These are phyloP conservation scores for Halcyon chelicuti DNA, from an alignment of 2,797 vertebrate genomes.

Conservation along the genomic window DNA sequence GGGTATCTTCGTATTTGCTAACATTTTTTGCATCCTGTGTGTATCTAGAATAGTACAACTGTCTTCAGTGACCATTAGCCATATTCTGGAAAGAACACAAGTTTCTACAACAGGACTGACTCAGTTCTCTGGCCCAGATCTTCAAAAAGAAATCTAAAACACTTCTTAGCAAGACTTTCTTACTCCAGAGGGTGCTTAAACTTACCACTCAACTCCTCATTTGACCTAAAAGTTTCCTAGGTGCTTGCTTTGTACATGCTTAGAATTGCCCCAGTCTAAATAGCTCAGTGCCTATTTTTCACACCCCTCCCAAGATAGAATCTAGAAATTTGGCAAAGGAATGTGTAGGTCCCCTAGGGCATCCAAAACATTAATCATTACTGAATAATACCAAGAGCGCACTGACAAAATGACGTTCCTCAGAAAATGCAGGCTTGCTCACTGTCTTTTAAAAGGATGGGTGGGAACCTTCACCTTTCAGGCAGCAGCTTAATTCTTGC, in stretches of 20 bases:
- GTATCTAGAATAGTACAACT: not conserved
- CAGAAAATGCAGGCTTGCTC: not conserved
- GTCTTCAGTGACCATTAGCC: not conserved
- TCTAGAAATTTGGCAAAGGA: conserved; percentile 51
- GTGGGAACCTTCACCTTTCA: not conserved
- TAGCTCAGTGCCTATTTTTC: conserved; percentile 18
- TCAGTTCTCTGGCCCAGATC: not conserved
- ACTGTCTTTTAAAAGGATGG: not conserved
- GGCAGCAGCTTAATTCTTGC: not conserved
- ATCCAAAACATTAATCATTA: conserved; percentile 25
- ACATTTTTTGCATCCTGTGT: not conserved
- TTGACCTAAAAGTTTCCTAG: not conserved
- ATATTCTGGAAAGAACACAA: not conserved
- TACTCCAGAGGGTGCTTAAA: not conserved
- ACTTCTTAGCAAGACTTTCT: not conserved
- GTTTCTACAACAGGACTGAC: not conserved
- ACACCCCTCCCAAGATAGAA: conserved; percentile 39
- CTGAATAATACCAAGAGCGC: not conserved
- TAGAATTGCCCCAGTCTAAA: conserved; percentile 14
- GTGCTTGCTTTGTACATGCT: conserved; percentile 28
- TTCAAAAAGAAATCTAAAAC: not conserved
- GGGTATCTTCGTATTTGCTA: not conserved
- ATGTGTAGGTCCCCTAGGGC: conserved; percentile 2
- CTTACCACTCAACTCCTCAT: not conserved
- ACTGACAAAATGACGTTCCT: not conserved